Percentiles rank a stretch among this genome's conserved stretches.
These are phyloP conservation scores for Chaetura pelagica DNA, from an alignment of 2,113 vertebrate genomes.

Conservation along the genomic window DNA sequence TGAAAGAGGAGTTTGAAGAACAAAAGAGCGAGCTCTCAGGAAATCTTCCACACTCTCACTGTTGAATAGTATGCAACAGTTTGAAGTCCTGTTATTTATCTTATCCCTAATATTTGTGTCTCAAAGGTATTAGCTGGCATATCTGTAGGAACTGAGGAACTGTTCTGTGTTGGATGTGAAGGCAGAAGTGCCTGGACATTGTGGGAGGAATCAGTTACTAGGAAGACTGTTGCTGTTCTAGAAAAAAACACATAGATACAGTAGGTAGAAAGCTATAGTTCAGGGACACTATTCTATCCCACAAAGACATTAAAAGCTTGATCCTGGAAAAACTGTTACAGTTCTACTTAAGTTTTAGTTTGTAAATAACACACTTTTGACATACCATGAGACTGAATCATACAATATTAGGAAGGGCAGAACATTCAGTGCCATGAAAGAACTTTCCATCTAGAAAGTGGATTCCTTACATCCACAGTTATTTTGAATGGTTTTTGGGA, in stretches of 20 bases:
- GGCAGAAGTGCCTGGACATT: background rate
- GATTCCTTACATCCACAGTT: background rate
- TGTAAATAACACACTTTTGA: fast-evolving
- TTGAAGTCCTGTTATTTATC: background rate
- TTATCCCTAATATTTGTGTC: background rate
- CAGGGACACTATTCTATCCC: background rate
- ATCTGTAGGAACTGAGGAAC: background rate
- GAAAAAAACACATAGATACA: background rate
- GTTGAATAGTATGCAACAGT: background rate
- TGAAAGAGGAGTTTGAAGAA: background rate
- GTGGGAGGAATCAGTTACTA: background rate
- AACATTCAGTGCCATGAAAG: background rate
- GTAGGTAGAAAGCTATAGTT: background rate
- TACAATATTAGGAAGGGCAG: background rate
- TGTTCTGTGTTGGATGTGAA: background rate
- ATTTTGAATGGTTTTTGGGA: background rate
- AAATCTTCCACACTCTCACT: background rate
- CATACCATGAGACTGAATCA: background rate
- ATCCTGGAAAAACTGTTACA: background rate
- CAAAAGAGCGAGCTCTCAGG: background rate
- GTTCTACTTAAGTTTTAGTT: background rate
- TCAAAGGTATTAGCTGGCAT: background rate
- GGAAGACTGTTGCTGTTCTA: background rate
- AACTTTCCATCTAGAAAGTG: background rate
- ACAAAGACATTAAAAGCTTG: background rate